Evolutionary conservation across 2,113 vertebrate genomes (phyloP), one percentile per base, ranked within the genome.

Genomic region (Vicugna pacos): DNA sequence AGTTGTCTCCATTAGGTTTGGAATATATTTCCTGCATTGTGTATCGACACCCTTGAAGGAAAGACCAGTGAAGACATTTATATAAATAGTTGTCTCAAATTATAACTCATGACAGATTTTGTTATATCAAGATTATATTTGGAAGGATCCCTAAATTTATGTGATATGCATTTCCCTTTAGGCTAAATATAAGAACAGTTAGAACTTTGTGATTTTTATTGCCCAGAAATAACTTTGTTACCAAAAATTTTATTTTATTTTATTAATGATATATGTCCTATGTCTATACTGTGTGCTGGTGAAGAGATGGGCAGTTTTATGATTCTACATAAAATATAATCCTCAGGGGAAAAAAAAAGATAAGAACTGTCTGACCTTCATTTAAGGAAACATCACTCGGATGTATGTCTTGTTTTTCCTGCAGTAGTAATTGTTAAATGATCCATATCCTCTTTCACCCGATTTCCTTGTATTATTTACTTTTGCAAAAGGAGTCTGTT

Each of bases 181-280:
- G 35, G 10, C n/a, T 83, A 88, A 86, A 70, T 81, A 35, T n/a
- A 79, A 58, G n/a, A 94, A 9, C 26, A 75, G 1, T 83, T 64
- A 95, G 38, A 91, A 64, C 87, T 79, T 93, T 89, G 9, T 88
- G 58, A 46, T 88, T 50, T 32, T 86, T 89, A 93, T 8, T 89
- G 24, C 14, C 46, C 7, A 91, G 20, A 94, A 96, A 89, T 82
- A 92, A 89, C 13, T 86, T 48, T n/a, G 8, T 95, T 76, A 93
- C 6, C 46, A 69, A 70, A 94, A 92, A 82, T 42, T 42, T 42
- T 42, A 42, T 42, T 42, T 42, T 42, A 42, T 32, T 93, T 84
- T 76, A 72, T 72, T 75, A 84, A 11, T 93, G 52, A 93, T 17
- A 69, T 85, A 56, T 28, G 2, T 0, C 14, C 16, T 16, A 56